Base-by-base conservation (phyloP, 2,888 invertebrate species). In the Danaus chrysippus region DNA sequence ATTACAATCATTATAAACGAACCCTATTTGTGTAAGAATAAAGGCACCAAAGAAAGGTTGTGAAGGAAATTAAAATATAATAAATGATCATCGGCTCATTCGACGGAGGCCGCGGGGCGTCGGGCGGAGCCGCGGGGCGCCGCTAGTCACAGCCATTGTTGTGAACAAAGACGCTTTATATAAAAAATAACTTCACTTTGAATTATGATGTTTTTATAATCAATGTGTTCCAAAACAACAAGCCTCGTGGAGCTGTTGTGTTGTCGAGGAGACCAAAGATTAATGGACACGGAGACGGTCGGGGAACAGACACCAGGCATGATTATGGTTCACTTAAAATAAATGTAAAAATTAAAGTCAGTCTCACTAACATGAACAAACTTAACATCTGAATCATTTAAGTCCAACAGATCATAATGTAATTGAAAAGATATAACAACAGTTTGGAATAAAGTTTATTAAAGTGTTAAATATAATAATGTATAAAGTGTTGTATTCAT, bases 61-160 rank as follows among this genome's bases (percentile, higher is more conserved):
- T 46, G 59, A 55, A 65, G 67, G 66, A 69, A 69, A 67, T 69
- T 68, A 67, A 68, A 64, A 68, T 64, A 62, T 59, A 65, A 68
- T 67, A 63, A 67, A 70, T 66, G 63, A 67, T 62, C 58, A 62
- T 61, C 64, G 67, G 61, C 64, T 67, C 67, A 68, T 68, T 66
- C 56, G 62, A 42, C 52, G 54, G 42, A 54, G n/a, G n/a, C n/a
- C n/a, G n/a, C n/a, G n/a, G n/a, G n/a, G n/a, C n/a, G n/a, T n/a
- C n/a, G n/a, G n/a, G n/a, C n/a, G n/a, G n/a, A 63, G 63, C 61
- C 64, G 53, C 62, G 44, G 19, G 58, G 56, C 63, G 63, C 44
- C 58, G 41, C 59, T 34, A 44, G 54, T 59, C 54, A 42, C 49
- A 42, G 42, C 58, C 62, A 42, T 58, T 58, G 58, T 58, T 53